Conservation (phyloP, 2,797 vertebrate species). For the Melanotaenia maccullochi region DNA sequence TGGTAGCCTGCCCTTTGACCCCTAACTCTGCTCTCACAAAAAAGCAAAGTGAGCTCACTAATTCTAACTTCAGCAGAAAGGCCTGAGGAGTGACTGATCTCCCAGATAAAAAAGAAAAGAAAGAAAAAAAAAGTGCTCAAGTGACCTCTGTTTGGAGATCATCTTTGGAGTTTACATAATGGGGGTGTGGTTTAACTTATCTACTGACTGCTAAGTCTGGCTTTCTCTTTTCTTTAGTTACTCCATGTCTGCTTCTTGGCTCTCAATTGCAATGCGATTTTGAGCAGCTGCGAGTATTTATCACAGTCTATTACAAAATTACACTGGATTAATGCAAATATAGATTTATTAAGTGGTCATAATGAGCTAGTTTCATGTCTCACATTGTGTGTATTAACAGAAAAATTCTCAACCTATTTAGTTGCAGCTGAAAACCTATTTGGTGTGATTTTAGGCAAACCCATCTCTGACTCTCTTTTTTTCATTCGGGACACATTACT, state of each 20-base stretch:
- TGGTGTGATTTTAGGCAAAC: background rate
- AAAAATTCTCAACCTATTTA: background rate
- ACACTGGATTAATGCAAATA: background rate
- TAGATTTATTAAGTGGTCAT: background rate
- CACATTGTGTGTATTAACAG: too few relatives aligned
- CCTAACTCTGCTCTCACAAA: conserved; percentile 19
- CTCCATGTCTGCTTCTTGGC: background rate
- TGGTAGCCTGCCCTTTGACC: conserved; percentile 51
- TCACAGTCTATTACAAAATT: background rate
- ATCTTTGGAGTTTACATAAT: conserved; percentile 11
- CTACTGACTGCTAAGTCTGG: background rate
- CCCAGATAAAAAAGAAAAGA: background rate
- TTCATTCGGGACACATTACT: background rate
- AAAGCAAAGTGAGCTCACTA: conserved; percentile 10
- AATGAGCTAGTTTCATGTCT: conserved; percentile 1
- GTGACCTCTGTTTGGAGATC: conserved; percentile 6
- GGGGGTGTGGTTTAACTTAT: background rate
- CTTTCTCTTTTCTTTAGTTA: conserved; percentile 11
- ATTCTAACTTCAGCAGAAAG: conserved; percentile 8
- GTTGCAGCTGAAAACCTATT: too few relatives aligned
- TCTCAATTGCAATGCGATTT: conserved; percentile 1
- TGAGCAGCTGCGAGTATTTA: background rate
- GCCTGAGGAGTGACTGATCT: background rate
- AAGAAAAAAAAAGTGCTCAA: conserved; percentile 2
- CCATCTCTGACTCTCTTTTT: background rate